Conservation (phyloP, 1,140 invertebrate species). For the Atta texana region DNA sequence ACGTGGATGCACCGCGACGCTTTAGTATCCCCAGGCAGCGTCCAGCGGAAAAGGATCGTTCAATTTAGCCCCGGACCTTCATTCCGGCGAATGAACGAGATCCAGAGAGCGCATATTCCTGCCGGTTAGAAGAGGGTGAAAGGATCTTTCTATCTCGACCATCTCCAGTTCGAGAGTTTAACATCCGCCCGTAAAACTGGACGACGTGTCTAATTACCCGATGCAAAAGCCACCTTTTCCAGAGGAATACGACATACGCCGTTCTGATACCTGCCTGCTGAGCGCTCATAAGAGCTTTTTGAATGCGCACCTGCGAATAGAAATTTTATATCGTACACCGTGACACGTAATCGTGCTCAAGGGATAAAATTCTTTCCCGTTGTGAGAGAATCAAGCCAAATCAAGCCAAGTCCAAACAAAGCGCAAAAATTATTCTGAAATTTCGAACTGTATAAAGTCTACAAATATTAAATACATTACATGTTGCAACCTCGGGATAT, state of each 20-base stretch:
- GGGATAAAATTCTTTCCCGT: conserved; percentile 34
- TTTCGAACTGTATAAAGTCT: background rate
- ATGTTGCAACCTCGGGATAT: no score
- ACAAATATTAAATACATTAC: conserved; percentile 14
- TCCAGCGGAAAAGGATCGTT: conserved; percentile 65
- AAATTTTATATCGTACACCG: conserved; percentile 38
- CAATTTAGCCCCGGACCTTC: conserved; percentile 67
- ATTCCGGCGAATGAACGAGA: conserved; percentile 59
- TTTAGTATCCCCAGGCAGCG: conserved; percentile 47
- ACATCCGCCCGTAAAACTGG: conserved; percentile 77
- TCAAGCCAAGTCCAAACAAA: background rate
- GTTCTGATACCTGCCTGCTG: conserved; percentile 15
- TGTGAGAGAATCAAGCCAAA: background rate
- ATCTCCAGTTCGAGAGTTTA: conserved; percentile 76
- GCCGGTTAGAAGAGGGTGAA: conserved; percentile 51
- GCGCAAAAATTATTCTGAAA: conserved; percentile 11
- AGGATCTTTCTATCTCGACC: conserved; percentile 65
- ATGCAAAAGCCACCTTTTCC: conserved; percentile 67
- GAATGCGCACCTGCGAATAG: conserved; percentile 35
- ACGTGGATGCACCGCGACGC: conserved; percentile 53
- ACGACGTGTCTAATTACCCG: conserved; percentile 80
- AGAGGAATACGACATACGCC: conserved; percentile 11
- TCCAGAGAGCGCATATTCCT: conserved; percentile 20
- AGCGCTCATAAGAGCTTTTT: conserved; percentile 1
- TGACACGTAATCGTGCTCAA: background rate